Base-by-base conservation (phyloP, 2,113 vertebrate genomes). In the Aythya baeri region DNA sequence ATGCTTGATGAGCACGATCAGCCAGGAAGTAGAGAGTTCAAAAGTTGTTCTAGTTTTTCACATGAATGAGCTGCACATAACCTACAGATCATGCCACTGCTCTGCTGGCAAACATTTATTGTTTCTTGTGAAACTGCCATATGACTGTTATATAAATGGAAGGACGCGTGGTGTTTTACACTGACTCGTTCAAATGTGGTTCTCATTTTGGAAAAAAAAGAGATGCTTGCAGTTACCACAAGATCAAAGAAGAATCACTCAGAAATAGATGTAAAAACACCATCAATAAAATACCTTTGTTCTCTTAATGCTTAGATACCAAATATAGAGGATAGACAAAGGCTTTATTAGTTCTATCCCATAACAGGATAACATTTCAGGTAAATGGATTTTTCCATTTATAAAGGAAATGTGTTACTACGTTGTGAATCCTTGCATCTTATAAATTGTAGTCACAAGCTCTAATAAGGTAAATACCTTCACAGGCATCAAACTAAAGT, bases 41-140 rank as follows among this genome's bases (percentile, higher is more conserved):
- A 81, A 96, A 90, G 76, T 68, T 88, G 32, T 7, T 81, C 52
- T 41, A 78, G 72, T 95, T 96, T 91, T 90, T 68, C 80, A 86
- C 73, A 34, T 61, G 76, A 90, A 11, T n/a, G 43, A 93, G 13
- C 80, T 91, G 79, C 68, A 38, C 13, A 58, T 70, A 78, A 96
- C 62, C 7, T 44, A 59, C 8, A 14, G 29, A 27, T 57, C 29
- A 89, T 80, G 36, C 9, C 66, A 67, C 10, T 52, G 55, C 25
- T 49, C 34, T 59, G 14, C 41, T 67, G 20, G 41, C 29, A 71
- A 66, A 88, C 29, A 32, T 67, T 59, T 52, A 26, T 49, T 46
- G 18, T 72, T 88, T 41, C 85, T 73, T 58, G 58, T 73, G 62
- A 72, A 85, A 62, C 43, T 75, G 49, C 32, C 77, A 7, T 3